Evolutionary conservation across 2,113 vertebrate species (phyloP).

Genomic region (Pollachius pollachius): DNA sequence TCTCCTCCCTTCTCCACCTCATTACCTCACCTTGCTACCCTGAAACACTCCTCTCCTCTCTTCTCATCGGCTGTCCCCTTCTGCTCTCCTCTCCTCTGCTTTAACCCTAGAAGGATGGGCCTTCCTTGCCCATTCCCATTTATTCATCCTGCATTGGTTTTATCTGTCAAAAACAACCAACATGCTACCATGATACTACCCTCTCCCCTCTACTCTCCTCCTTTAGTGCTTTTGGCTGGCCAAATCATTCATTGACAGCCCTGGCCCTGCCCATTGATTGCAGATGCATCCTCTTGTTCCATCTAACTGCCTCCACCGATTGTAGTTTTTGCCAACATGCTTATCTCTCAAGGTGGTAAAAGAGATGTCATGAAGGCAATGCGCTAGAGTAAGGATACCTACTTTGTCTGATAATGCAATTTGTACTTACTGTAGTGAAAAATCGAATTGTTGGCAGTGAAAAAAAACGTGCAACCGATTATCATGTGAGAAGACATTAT

Average conservation of each 20-base stretch:
- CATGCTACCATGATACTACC: too few relatives aligned
- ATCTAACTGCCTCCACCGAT: conserved; percentile 34
- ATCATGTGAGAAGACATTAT: background rate
- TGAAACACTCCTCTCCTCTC: too few relatives aligned
- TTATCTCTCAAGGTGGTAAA: conserved; percentile 8
- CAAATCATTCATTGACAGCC: conserved; percentile 25
- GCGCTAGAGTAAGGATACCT: background rate
- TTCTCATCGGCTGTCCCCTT: too few relatives aligned
- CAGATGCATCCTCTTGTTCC: conserved; percentile 52
- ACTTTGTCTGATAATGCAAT: conserved; percentile 10
- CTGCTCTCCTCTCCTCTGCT: too few relatives aligned
- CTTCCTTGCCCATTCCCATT: too few relatives aligned
- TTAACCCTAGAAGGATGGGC: too few relatives aligned
- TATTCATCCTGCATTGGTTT: too few relatives aligned
- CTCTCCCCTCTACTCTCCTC: too few relatives aligned
- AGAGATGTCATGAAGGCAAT: background rate
- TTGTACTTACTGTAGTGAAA: background rate
- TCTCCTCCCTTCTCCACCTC: too few relatives aligned
- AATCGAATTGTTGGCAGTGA: conserved; percentile 2
- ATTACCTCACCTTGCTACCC: too few relatives aligned
- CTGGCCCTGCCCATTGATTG: conserved; percentile 47
- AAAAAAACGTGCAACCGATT: background rate
- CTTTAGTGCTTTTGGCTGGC: too few relatives aligned
- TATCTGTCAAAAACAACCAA: too few relatives aligned
- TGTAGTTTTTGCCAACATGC: conserved; percentile 17